Evolutionary conservation across 2,888 invertebrate genomes (phyloP).

Genomic region (Limenitis camilla): DNA sequence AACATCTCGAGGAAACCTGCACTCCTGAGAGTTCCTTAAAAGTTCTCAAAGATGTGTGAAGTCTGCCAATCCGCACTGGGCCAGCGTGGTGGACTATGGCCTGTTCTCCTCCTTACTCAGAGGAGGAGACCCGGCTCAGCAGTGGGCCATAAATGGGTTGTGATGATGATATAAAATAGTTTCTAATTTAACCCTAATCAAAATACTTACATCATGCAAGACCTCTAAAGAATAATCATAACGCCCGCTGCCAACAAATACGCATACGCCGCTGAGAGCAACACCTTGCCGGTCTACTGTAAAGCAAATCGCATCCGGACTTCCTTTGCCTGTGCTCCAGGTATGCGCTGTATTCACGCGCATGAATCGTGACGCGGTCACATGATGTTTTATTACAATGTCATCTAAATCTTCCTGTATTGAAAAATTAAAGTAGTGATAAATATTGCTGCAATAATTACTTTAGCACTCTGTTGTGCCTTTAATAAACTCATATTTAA

Average conservation of each 20-base stretch:
- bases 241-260: slow-evolving; percentile 91
- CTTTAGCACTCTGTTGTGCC: neutral
- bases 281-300: slow-evolving; percentile 93
- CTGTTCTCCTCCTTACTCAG: too few relatives aligned
- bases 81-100: too few relatives aligned
- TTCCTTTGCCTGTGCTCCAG: slow-evolving; percentile 98
- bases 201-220: slow-evolving; percentile 76
- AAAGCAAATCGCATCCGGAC: slow-evolving; percentile 96
- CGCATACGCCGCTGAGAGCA: slow-evolving; percentile 89
- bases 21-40: too few relatives aligned
- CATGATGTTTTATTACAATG: slow-evolving; percentile 81
- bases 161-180: too few relatives aligned
- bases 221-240: slow-evolving; percentile 95
- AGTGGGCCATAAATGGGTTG: too few relatives aligned
- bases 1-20: too few relatives aligned
- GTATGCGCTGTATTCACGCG: slow-evolving; percentile 90
- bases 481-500: neutral
- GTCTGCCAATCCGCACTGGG: too few relatives aligned
- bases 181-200: too few relatives aligned
- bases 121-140: too few relatives aligned
- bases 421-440: neutral
- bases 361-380: slow-evolving; percentile 92
- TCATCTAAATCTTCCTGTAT: slow-evolving; percentile 80
- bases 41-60: too few relatives aligned
- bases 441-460: neutral